Conservation (phyloP, 2,888 invertebrate species). For the Anoncus sp. region DNA sequence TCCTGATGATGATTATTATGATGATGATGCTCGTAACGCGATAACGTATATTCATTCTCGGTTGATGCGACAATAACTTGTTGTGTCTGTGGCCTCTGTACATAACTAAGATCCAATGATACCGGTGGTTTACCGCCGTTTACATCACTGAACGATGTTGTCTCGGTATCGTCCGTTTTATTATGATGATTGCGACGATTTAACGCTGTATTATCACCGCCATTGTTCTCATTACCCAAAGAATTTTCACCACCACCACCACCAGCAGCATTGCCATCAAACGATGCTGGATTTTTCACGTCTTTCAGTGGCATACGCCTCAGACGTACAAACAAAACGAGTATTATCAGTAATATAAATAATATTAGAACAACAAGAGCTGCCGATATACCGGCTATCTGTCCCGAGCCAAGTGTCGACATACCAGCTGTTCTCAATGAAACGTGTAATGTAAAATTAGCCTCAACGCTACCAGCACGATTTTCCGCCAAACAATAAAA, state of each 20-base stretch:
- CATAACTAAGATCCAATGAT: constrained; percentile 78
- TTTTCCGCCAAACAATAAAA: constrained; percentile 97
- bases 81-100: constrained; percentile 75
- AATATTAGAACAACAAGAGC: constrained; percentile 91
- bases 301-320: constrained; percentile 90
- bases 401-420: constrained; percentile 92
- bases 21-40: constrained; percentile 86
- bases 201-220: constrained; percentile 63
- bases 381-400: constrained; percentile 93
- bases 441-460: constrained; percentile 94
- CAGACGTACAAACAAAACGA: constrained; percentile 90
- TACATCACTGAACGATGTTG: constrained; percentile 74
- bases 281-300: constrained; percentile 88
- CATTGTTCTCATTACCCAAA: constrained; percentile 62
- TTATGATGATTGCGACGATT: constrained; percentile 73
- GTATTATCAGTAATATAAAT: constrained; percentile 89
- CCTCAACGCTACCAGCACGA: constrained; percentile 93
- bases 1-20: constrained; percentile 85
- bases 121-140: constrained; percentile 74
- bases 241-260: constrained; percentile 60
- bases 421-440: constrained; percentile 91
- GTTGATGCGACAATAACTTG: constrained; percentile 57
- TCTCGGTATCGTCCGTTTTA: constrained; percentile 75
- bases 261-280: too few species aligned
- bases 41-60: constrained; percentile 84